Percentiles rank a stretch among this genome's conserved stretches.
phyloP scores from a whole-genome alignment of 2,888 invertebrate genomes.

The Latrodectus hesperus region DNA sequence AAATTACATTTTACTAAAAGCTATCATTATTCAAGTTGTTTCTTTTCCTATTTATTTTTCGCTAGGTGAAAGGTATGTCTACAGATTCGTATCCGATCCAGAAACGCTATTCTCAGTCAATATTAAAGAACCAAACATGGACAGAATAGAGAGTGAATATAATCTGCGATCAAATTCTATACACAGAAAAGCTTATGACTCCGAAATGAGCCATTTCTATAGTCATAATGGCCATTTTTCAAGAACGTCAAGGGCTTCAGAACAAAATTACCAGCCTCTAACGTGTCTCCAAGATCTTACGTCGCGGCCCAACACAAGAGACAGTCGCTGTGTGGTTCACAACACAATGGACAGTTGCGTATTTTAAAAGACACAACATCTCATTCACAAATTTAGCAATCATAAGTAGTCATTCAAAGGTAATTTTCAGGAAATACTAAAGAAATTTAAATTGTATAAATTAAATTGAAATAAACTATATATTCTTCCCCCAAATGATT shows the following conservation, averaged over 20 bases:
- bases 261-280: slow-evolving; percentile 62
- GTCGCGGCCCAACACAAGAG: slow-evolving; percentile 38
- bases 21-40: too few relatives aligned
- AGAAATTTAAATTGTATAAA: too few relatives aligned
- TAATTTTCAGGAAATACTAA: too few relatives aligned
- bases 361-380: slow-evolving; percentile 12
- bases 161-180: slow-evolving; percentile 21
- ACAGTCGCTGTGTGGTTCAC: slow-evolving; percentile 29
- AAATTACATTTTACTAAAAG: too few relatives aligned
- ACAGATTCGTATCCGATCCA: slow-evolving; percentile 97
- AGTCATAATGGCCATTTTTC: slow-evolving; percentile 28
- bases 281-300: slow-evolving; percentile 62
- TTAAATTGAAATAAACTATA: too few relatives aligned
- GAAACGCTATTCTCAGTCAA: slow-evolving; percentile 75
- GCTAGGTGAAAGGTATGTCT: slow-evolving; percentile 92
- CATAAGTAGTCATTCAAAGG: too few relatives aligned
- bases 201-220: slow-evolving; percentile 26
- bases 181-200: slow-evolving; percentile 34
- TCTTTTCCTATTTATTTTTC: too few relatives aligned
- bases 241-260: slow-evolving; percentile 33
- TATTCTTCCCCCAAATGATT: too few relatives aligned
- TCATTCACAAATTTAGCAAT: too few relatives aligned
- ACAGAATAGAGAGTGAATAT: slow-evolving; percentile 38
- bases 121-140: slow-evolving; percentile 69
- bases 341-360: slow-evolving; percentile 56